Percentiles rank a stretch among this genome's conserved stretches.
phyloP scores from a whole-genome alignment of 2,113 vertebrate genomes.

The Brienomyrus brachyistius region DNA sequence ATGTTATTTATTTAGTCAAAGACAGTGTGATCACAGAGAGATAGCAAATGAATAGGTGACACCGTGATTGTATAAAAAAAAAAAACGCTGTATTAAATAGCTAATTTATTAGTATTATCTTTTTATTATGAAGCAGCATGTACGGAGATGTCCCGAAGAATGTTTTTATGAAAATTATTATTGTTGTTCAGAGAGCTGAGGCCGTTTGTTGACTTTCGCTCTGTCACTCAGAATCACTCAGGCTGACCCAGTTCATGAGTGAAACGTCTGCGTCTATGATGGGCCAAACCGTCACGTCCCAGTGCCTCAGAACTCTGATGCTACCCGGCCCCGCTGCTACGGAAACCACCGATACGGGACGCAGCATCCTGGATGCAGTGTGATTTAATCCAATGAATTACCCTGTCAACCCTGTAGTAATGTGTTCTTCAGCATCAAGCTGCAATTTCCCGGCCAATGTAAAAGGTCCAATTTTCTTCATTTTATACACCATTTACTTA shows the following conservation, averaged over 20 bases:
- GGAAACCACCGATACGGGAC: background rate
- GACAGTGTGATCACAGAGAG: background rate
- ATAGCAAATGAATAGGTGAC: background rate
- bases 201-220: background rate
- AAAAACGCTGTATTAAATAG: background rate
- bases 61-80: background rate
- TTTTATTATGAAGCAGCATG: background rate
- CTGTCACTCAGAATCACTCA: background rate
- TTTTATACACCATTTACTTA: background rate
- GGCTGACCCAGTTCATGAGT: background rate
- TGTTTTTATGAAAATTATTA: background rate
- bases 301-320: background rate
- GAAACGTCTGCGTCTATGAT: background rate
- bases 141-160: background rate
- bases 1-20: background rate
- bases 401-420: background rate
- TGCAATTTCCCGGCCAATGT: background rate
- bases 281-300: background rate
- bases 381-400: background rate
- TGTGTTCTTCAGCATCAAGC: background rate
- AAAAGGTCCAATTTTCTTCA: background rate
- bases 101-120: background rate
- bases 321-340: background rate
- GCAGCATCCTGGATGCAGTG: background rate
- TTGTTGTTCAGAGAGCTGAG: background rate